These are phyloP conservation scores for Sterrhoptilus dennistouni DNA, from an alignment of 2,113 vertebrate genomes.

Conservation along the genomic window DNA sequence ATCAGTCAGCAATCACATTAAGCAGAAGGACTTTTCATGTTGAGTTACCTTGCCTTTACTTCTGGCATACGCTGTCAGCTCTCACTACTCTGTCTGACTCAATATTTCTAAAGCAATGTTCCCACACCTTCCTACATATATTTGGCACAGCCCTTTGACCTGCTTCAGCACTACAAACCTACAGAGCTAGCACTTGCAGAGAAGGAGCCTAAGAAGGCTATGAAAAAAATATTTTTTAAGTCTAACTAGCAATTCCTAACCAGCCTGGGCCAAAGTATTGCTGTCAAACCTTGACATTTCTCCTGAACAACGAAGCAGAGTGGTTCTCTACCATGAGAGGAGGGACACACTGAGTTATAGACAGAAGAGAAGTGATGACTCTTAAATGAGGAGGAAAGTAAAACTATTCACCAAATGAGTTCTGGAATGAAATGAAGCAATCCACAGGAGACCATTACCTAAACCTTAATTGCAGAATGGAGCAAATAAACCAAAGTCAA, in stretches of 20 bases:
- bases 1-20: neutral
- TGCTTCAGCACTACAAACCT: neutral
- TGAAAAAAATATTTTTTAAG: neutral
- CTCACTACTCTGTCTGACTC: neutral
- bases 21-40: neutral
- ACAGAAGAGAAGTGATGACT: neutral
- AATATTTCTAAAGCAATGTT: slow-evolving; percentile 17
- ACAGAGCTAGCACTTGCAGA: neutral
- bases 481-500: neutral
- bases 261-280: neutral
- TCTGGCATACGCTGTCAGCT: neutral
- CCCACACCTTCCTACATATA: neutral
- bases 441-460: neutral
- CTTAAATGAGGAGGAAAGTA: neutral
- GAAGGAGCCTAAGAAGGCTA: neutral
- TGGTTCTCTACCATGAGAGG: neutral
- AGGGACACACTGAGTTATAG: neutral
- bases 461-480: neutral
- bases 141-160: slow-evolving; percentile 24
- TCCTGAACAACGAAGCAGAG: neutral
- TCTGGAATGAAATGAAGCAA: neutral
- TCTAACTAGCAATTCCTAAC: neutral
- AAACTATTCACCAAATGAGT: neutral
- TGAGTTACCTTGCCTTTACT: neutral
- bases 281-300: neutral